Base-by-base conservation (phyloP, 2,888 invertebrate genomes). In the Lithosia quadra region DNA sequence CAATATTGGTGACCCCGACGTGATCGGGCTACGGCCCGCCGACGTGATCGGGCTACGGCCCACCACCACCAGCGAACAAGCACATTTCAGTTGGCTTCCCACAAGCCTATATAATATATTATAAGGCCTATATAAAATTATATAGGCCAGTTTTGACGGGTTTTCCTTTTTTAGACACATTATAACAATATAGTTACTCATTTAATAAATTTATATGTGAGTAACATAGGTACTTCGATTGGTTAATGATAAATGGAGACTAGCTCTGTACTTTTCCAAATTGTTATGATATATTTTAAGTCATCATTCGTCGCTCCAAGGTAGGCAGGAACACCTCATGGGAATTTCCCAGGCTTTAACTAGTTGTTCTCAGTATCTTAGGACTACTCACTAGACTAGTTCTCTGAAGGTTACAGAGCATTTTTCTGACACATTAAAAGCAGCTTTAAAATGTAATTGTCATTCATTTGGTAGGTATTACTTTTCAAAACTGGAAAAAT, bases 181-280 rank as follows among this genome's bases (percentile, higher is more conserved):
- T 5, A 43, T 43, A 43, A 7, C 1, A n/a, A 49, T 28, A 4
- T 28, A 3, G 49, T 49, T 49, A 15, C n/a, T n/a, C 49, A 9
- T 49, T 49, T n/a, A 9, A 9, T n/a, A 49, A n/a, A n/a, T 49
- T 49, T 49, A 49, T 8, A 49, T 9, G n/a, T 49, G n/a, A 8
- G n/a, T 49, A 49, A 49, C n/a, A 49, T n/a, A 28, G n/a, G 5
- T 28, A 9, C 8, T 49, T n/a, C 8, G n/a, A 49, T 49, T n/a
- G 49, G 5, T 43, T 7, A 1, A 43, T 18, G 9, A n/a, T n/a
- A n/a, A 18, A 49, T 9, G 1, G n/a, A n/a, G n/a, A 49, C 49
- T n/a, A 49, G n/a, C n/a, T 49, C 49, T 49, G 49, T 49, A 49
- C 18, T 49, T 49, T 56, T 56, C 24, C 56, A 56, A 56, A 28